Base-by-base conservation (phyloP, 2,797 vertebrate genomes). In the Momotus momota region DNA sequence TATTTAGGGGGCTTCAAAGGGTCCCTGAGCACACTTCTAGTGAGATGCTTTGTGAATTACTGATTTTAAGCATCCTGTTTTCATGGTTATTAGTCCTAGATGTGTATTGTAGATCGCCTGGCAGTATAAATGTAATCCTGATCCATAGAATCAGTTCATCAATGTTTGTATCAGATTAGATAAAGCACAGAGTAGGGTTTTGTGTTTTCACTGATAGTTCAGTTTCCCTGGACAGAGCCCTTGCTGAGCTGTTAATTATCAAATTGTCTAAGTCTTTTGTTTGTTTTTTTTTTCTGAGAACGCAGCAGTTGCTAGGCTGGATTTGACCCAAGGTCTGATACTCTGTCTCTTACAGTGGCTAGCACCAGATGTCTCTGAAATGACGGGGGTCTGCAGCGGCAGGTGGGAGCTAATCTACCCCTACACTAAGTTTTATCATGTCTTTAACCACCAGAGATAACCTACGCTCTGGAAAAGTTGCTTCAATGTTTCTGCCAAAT, bases 231-330 rank as follows among this genome's bases (percentile, higher is more conserved):
- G 19, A 35, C 40, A 64, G 91, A 79, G 35, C n/a, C 35, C 51
- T 81, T 82, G 55, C 60, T 86, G 74, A 75, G 74, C 17, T 19
- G 3, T 92, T 85, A 85, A 64, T 91, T 94, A 55, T 40, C 35
- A 54, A 88, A 69, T 90, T 88, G 89, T 70, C 14, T 10, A 62
- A 65, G 29, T 79, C 73, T 91, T 35, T 35, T 35, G 35, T 35
- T 35, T 90, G 81, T 80, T 83, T 87, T 85, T 41, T 83, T 78
- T 88, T 88, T 75, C 58, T 85, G n/a, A 87, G 71, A 82, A 85
- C 26, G 35, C 67, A 94, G 54, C 54, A 73, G 83, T 91, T 94
- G 66, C 51, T 70, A 27, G 74, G 66, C 81, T 81, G 67, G 62
- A 66, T 81, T 26, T 66, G 60, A 46, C 54, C 29, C 40, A 70